Conservation (phyloP, 2,113 vertebrate species). For the Phoenicopterus ruber region DNA sequence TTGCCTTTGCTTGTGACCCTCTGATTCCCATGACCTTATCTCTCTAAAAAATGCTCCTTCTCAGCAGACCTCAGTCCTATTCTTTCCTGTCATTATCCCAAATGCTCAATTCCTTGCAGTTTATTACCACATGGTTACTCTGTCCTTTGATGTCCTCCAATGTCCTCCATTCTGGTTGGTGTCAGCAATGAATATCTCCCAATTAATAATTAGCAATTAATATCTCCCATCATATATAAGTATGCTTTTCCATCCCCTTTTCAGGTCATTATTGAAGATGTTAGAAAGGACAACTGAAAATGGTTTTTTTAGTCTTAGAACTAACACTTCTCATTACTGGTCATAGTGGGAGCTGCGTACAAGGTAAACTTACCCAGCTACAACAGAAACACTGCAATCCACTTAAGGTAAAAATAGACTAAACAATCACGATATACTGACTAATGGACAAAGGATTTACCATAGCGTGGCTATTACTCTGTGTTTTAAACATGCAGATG, state of each 20-base stretch:
- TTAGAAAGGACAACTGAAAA: background rate
- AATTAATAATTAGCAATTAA: too few relatives aligned
- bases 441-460: background rate
- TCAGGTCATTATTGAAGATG: background rate
- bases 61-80: background rate
- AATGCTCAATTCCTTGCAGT: background rate
- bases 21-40: conserved; percentile 40
- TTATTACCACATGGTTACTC: background rate
- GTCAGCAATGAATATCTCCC: background rate
- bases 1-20: background rate
- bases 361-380: background rate
- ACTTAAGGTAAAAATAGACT: background rate
- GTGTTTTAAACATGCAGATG: background rate
- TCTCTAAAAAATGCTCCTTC: background rate
- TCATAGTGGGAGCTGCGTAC: background rate
- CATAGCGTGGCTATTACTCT: background rate
- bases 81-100: conserved; percentile 15
- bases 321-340: background rate
- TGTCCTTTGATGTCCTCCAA: background rate
- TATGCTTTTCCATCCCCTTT: background rate
- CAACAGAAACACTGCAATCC: background rate
- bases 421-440: background rate
- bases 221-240: background rate
- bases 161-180: background rate
- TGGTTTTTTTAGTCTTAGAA: background rate